Evolutionary conservation across 2,888 invertebrate species (phyloP), one percentile per base, ranked within the genome.

Genomic region (Mesorhabditis spiculigera): DNA sequence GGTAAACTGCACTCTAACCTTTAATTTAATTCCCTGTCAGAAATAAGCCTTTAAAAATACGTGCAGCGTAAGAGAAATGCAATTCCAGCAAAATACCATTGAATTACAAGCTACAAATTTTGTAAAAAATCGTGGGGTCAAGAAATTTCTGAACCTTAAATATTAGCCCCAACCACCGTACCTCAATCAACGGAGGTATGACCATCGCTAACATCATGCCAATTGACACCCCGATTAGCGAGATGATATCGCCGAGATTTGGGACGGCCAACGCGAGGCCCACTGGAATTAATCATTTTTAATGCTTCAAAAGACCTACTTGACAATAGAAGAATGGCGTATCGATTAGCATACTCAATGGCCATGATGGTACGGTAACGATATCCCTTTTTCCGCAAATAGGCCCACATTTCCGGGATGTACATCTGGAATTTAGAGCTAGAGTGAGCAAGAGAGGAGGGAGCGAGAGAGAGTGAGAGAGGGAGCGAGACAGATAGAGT

Each of bases 191-290:
- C n/a, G 58, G 58, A 2, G 58, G 58, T 10, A 50, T n/a, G n/a
- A 50, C n/a, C 58, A 50, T 50, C n/a, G 58, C 58, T n/a, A 50
- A 50, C 58, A 50, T 50, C 58, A 50, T 50, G 8, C 58, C 58
- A 50, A 50, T 50, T n/a, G 58, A 50, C 1, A 50, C 58, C 1
- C 58, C 58, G 58, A 50, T 50, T 3, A 50, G n/a, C n/a, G 58
- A 50, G 3, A 50, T 50, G 58, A 50, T 50, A 50, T 50, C 58
- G n/a, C 58, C 58, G 3, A 50, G 58, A 50, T 50, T n/a, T 13
- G 58, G 58, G 2, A 50, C 58, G 8, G 58, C 58, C n/a, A 50
- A 50, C 10, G 58, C 58, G 10, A 50, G 58, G n/a, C 58, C 58
- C 58, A 50, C 58, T 50, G 3, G 0, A 50, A 50, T 50, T 50